Conservation (phyloP, 1,140 invertebrate species). For the Diuraphis noxia region DNA sequence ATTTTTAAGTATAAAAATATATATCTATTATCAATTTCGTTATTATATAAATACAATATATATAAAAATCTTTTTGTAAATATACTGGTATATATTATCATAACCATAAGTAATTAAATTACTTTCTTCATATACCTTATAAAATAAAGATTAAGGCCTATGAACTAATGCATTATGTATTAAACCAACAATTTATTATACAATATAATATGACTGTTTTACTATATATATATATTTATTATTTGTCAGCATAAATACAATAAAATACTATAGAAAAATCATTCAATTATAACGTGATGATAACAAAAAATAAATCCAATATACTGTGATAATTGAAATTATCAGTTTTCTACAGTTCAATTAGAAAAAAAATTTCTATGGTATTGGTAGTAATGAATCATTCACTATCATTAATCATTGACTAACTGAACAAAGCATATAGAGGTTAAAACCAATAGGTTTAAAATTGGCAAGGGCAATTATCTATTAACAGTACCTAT, state of each 20-base stretch:
- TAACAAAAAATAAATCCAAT: background rate
- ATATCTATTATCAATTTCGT: background rate
- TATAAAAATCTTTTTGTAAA: background rate
- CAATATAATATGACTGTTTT: background rate
- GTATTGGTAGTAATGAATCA: background rate
- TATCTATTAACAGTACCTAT: background rate
- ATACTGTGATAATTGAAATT: background rate
- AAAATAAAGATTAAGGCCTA: background rate
- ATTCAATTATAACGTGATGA: slow-evolving; percentile 8
- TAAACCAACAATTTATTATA: background rate
- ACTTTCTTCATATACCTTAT: background rate
- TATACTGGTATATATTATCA: background rate
- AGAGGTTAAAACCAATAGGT: slow-evolving; percentile 21
- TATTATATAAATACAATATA: background rate
- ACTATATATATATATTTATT: too few species aligned
- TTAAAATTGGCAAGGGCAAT: slow-evolving; percentile 15
- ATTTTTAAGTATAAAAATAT: background rate
- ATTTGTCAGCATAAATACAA: background rate
- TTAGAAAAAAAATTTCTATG: background rate
- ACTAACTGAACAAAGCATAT: background rate
- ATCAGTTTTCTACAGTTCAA: slow-evolving; percentile 19
- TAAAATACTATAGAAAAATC: slow-evolving; percentile 18
- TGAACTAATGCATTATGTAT: background rate
- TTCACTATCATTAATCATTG: slow-evolving; percentile 21
- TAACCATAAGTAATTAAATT: background rate